Conservation (phyloP, 2,113 vertebrate species). For the Quiscalus mexicanus region DNA sequence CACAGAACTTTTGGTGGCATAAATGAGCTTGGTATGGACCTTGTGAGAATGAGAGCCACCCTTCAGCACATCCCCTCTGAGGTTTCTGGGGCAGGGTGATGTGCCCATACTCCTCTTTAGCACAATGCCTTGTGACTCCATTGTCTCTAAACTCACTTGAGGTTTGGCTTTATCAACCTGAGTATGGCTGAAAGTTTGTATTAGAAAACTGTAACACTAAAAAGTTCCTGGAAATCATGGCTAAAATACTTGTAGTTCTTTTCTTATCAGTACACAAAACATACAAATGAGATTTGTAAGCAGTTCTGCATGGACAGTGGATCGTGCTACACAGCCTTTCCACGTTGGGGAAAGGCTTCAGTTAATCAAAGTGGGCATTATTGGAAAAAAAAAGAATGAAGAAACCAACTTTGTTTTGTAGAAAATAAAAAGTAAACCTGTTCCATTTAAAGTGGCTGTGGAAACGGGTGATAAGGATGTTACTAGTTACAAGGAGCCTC, state of each 20-base stretch:
- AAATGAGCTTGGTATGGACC: background rate
- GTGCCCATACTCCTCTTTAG: background rate
- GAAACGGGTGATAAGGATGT: background rate
- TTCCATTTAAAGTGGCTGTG: background rate
- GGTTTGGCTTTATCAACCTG: background rate
- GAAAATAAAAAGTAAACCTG: background rate
- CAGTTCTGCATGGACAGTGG: background rate
- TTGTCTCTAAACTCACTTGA: background rate
- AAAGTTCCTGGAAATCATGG: background rate
- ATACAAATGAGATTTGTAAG: background rate
- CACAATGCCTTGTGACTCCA: rapidly evolving
- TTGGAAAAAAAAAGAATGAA: rapidly evolving
- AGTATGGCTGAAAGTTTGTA: background rate
- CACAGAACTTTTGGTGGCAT: background rate
- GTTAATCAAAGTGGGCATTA: background rate
- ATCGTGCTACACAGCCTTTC: no score
- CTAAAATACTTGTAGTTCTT: background rate
- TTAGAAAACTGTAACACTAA: background rate
- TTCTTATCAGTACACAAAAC: background rate
- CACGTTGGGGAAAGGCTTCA: background rate
- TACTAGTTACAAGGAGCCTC: background rate
- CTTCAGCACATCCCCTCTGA: background rate
- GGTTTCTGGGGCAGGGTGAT: background rate
- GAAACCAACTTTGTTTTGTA: background rate
- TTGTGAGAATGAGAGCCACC: background rate